Evolutionary conservation across 1,140 invertebrate genomes (phyloP), one percentile per base, ranked within the genome.

Genomic region (Philotrypesis tridentata): DNA sequence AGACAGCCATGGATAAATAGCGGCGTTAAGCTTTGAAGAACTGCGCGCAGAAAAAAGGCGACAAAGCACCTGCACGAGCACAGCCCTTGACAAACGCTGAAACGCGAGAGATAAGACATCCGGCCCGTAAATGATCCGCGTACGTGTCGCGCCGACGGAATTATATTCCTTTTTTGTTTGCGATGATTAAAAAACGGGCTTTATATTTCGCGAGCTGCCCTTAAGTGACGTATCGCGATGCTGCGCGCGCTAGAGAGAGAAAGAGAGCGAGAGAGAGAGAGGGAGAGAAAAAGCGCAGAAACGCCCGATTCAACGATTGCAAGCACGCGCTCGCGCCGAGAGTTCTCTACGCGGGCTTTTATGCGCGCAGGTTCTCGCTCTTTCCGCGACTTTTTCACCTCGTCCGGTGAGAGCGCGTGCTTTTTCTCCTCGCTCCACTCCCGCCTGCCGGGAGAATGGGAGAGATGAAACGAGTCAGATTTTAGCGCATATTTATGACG

Each of bases 171-270:
- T 73, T 37, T 68, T 61, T 55, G 27, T 40, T 63, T 37, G 21
- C 60, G 3, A 73, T 67, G 61, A 63, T 81, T 81, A 68, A 81
- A 81, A 77, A 81, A 37, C 31, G 6, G 70, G 63, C 29, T 74
- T 80, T 76, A 80, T 83, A 80, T 83, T 48, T 29, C 33, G 63
- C 80, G 9, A 14, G n/a, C 27, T 23, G 6, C 17, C 8, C 63
- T 11, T 77, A 43, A 73, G 60, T 43, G 70, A 74, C 61, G 33
- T 74, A n/a, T 43, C 63, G 40, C 67, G 37, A 55, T 29, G 21
- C 11, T 9, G 27, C 8, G 17, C 37, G 25, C 29, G 43, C 17
- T 1, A 31, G 67, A n/a, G 11, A 7, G 12, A 43, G 65, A 31
- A 23, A 68, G 27, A 68, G 14, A 31, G 33, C 0, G 61, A 63